These are phyloP conservation scores for Taurulus bubalis DNA, from an alignment of 2,113 vertebrate species.

Conservation along the genomic window DNA sequence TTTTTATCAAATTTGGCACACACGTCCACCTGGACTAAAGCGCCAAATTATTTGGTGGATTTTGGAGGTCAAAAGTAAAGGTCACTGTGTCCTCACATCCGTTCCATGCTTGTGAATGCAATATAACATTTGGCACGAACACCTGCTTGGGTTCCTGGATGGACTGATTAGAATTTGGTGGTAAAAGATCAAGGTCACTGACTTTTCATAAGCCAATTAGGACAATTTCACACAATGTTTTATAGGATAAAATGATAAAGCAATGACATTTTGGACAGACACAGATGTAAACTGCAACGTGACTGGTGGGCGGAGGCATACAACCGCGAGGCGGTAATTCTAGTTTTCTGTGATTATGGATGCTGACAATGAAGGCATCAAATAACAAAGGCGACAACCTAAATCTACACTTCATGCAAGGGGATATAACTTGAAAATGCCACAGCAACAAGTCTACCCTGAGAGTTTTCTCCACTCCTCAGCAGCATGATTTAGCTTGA, in stretches of 20 bases:
- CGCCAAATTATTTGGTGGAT: not conserved
- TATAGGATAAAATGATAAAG: not conserved
- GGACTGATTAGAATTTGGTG: not conserved
- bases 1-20: not conserved
- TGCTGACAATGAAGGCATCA: not conserved
- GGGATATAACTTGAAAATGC: conserved; percentile 1
- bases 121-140: not conserved
- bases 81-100: not conserved
- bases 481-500: not conserved
- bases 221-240: not conserved
- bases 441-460: not conserved
- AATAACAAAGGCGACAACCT: not conserved
- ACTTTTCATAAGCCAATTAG: not conserved
- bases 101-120: not conserved
- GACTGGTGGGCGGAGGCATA: not conserved
- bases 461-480: not conserved
- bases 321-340: too few species aligned
- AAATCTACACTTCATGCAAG: not conserved
- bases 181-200: not conserved
- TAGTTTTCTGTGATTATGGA: not conserved
- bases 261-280: not conserved
- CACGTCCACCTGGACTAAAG: not conserved
- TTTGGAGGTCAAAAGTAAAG: not conserved
- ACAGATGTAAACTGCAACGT: not conserved
- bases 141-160: not conserved